Evolutionary conservation across 2,888 invertebrate species (phyloP).

Genomic region (Pollenia labialis): DNA sequence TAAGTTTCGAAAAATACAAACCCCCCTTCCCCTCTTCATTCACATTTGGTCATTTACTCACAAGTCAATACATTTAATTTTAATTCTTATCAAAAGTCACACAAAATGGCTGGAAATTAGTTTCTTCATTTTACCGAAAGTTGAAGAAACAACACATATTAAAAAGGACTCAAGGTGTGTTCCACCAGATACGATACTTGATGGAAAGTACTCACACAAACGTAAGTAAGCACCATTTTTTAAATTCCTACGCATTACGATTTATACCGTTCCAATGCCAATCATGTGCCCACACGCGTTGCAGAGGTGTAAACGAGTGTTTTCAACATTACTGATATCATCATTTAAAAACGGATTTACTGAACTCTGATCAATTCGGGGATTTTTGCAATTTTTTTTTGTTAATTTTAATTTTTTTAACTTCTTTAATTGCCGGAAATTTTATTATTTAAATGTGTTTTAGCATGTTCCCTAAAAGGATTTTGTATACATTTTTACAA

Average conservation of each 20-base stretch:
- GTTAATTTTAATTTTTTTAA: too few species aligned
- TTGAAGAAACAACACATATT: constrained; percentile 14
- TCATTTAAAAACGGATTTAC: too few species aligned
- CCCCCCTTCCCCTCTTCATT: constrained; percentile 9
- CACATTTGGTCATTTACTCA: constrained; percentile 13
- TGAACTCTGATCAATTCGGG: too few species aligned
- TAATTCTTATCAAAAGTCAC: constrained; percentile 72
- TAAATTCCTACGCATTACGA: constrained; percentile 48
- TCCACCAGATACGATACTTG: constrained; percentile 50
- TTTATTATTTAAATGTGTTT: too few species aligned
- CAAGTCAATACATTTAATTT: constrained; percentile 69
- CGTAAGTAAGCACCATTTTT: constrained; percentile 3
- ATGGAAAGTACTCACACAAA: background rate
- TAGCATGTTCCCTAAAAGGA: too few species aligned
- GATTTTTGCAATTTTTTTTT: too few species aligned
- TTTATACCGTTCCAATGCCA: constrained; percentile 22
- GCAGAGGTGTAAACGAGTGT: constrained; percentile 19
- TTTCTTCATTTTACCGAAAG: constrained; percentile 31
- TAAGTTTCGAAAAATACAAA: background rate
- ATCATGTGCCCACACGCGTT: constrained; percentile 38
- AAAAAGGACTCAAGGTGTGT: constrained; percentile 68
- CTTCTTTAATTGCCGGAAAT: too few species aligned
- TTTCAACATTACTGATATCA: too few species aligned
- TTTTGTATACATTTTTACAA: too few species aligned
- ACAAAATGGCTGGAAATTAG: constrained; percentile 61